phyloP scores from a whole-genome alignment of 2,888 invertebrate genomes.

The Magallana nippona region DNA sequence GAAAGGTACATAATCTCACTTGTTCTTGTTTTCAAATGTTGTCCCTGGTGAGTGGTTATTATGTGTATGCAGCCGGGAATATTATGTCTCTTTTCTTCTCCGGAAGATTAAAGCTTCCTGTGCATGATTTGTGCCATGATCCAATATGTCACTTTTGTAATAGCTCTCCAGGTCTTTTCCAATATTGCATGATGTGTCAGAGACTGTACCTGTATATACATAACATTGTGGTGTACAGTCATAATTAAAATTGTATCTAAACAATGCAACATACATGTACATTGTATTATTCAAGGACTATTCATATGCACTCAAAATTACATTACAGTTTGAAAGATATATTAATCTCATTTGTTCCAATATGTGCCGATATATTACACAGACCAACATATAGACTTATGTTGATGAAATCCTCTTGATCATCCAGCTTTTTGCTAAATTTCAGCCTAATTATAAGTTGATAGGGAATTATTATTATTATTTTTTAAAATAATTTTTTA shows the following conservation, averaged over 20 bases:
- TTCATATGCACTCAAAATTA: neutral
- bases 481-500: no score
- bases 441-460: no score
- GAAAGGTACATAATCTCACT: conserved; percentile 21
- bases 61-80: neutral
- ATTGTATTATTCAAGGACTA: neutral
- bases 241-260: neutral
- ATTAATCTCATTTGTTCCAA: no score
- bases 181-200: neutral
- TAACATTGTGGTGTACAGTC: neutral
- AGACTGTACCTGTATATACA: neutral
- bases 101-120: neutral
- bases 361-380: no score
- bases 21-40: conserved; percentile 19
- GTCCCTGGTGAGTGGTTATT: conserved; percentile 8
- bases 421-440: no score
- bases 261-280: no score
- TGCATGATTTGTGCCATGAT: neutral
- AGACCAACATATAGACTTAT: no score
- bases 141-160: neutral
- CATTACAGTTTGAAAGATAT: no score
- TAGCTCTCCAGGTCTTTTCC: no score
- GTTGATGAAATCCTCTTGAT: no score
- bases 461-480: no score
- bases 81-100: neutral